These are phyloP conservation scores for Palythoa caribaeorum DNA, from an alignment of 92 coral and sea anemone species.

Conservation along the genomic window DNA sequence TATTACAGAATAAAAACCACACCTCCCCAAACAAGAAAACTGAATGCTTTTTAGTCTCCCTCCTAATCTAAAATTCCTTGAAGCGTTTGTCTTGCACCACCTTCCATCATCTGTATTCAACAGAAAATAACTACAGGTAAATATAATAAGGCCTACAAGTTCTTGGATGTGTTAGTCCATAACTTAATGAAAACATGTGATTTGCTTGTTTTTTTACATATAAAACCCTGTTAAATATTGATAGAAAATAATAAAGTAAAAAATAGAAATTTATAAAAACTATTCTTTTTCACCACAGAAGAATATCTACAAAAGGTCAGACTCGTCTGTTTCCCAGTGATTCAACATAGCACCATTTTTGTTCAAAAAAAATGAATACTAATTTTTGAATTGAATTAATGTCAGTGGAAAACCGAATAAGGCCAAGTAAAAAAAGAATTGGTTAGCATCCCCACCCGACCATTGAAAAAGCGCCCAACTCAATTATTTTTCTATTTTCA, in stretches of 20 bases:
- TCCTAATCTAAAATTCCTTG: conserved; percentile 32
- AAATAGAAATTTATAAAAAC: conserved; percentile 22
- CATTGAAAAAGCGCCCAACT: no score
- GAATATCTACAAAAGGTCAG: conserved; percentile 27
- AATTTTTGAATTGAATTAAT: conserved; percentile 30
- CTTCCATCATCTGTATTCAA: conserved; percentile 35
- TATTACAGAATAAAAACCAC: conserved; percentile 23
- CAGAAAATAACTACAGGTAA: conserved; percentile 27
- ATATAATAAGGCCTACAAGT: conserved; percentile 5
- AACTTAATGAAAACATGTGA: conserved; percentile 30
- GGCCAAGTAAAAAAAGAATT: not conserved
- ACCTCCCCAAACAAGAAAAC: conserved; percentile 3
- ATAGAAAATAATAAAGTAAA: conserved; percentile 26
- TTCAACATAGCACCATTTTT: not conserved
- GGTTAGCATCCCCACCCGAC: not conserved
- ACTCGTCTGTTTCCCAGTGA: no score
- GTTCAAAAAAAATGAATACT: conserved; percentile 11
- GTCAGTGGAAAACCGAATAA: conserved; percentile 14
- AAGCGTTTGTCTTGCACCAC: conserved; percentile 20
- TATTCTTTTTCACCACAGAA: conserved; percentile 35
- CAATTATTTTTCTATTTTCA: no score
- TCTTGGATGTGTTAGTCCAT: conserved; percentile 26
- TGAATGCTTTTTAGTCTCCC: conserved; percentile 33
- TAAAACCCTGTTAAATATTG: not conserved
- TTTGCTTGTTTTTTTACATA: conserved; percentile 33